A percentile compares a stretch with the other conserved stretches of the same genome.
Evolutionary conservation across 2,888 invertebrate genomes (phyloP).

Genomic region (Chaetogeoica ovagalla): DNA sequence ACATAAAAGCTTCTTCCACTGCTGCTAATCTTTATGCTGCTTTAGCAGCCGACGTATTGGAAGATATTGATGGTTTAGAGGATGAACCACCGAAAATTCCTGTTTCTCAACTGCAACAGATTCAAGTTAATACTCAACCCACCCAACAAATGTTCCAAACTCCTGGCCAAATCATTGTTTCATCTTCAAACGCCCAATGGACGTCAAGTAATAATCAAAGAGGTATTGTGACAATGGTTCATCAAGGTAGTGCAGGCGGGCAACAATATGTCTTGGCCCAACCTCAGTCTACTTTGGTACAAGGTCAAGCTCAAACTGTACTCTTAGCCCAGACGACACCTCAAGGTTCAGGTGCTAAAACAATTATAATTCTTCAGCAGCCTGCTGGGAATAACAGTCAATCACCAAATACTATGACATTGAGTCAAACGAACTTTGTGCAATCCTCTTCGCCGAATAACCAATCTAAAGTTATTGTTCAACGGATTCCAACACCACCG

Average conservation of each 20-base stretch:
- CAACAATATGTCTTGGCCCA: conserved; percentile 70
- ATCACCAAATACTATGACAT: conserved; percentile 60
- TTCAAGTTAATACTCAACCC: conserved; percentile 50
- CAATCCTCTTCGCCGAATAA: conserved; percentile 53
- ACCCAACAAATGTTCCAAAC: conserved; percentile 48
- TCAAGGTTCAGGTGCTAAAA: conserved; percentile 69
- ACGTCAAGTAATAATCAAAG: conserved; percentile 54
- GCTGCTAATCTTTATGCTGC: conserved; percentile 85
- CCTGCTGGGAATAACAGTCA: conserved; percentile 62
- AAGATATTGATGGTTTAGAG: conserved; percentile 67
- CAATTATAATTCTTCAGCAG: conserved; percentile 72
- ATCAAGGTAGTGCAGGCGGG: conserved; percentile 62
- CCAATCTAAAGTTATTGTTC: conserved; percentile 56
- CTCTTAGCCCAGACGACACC: conserved; percentile 70
- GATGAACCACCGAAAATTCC: conserved; percentile 56
- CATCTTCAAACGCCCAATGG: conserved; percentile 50
- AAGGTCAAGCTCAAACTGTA: conserved; percentile 68
- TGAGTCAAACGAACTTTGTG: conserved; percentile 61
- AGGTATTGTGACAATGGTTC: conserved; percentile 54
- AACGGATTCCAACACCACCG: conserved; percentile 55
- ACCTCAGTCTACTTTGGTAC: conserved; percentile 59
- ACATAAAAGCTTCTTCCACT: conserved; percentile 69
- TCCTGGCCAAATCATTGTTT: conserved; percentile 49
- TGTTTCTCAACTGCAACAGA: conserved; percentile 49
- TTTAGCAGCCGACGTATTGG: conserved; percentile 79